Percentiles rank a stretch among this genome's conserved stretches.
Conservation (phyloP, 2,888 invertebrate genomes). For the Stenodera caucasica region DNA sequence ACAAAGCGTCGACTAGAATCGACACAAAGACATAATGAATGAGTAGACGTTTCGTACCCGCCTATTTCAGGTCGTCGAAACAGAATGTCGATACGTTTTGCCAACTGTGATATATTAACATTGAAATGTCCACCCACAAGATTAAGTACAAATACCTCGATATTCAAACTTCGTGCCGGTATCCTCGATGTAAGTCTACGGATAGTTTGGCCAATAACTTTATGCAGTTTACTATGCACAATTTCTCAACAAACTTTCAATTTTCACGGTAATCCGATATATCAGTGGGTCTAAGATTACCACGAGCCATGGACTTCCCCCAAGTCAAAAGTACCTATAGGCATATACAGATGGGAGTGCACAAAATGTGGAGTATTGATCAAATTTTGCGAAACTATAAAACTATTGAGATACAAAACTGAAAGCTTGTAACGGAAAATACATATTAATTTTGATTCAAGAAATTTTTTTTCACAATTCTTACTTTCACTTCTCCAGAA, state of each 20-base stretch:
- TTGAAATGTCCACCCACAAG: conserved; percentile 51
- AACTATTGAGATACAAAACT: too few relatives aligned
- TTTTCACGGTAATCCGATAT: too few relatives aligned
- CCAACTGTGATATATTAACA: conserved; percentile 51
- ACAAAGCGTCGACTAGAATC: conserved; percentile 29
- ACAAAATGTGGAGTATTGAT: too few relatives aligned
- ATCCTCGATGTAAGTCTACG: conserved; percentile 17
- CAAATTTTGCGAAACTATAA: too few relatives aligned
- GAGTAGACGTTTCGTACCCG: conserved; percentile 38
- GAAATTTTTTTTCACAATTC: too few relatives aligned
- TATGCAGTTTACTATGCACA: background rate
- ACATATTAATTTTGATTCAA: too few relatives aligned
- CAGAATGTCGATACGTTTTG: conserved; percentile 45
- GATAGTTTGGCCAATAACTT: background rate
- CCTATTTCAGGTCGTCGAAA: conserved; percentile 39
- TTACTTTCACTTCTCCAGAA: too few relatives aligned
- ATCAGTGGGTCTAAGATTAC: too few relatives aligned
- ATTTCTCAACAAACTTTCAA: background rate
- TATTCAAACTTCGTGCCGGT: conserved; percentile 37
- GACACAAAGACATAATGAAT: conserved; percentile 40
- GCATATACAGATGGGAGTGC: too few relatives aligned
- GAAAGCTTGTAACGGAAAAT: too few relatives aligned
- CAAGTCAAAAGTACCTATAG: too few relatives aligned
- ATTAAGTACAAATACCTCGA: conserved; percentile 45
- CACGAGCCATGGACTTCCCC: too few relatives aligned